Conservation (phyloP, 2,888 invertebrate species). For the Tachina grossa region DNA sequence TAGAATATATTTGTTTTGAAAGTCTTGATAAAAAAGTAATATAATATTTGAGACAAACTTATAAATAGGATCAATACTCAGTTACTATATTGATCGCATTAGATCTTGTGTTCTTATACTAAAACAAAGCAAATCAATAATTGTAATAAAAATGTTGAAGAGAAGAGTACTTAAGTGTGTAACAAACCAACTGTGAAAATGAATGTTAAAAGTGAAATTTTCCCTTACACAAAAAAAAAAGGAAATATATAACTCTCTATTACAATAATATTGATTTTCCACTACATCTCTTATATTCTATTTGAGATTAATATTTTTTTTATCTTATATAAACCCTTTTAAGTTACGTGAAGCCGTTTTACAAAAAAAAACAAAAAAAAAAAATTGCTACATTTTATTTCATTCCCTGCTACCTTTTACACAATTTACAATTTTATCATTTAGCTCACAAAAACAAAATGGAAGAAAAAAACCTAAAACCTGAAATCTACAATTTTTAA, state of each 20-base stretch:
- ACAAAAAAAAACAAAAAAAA: neutral
- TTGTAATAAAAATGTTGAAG: neutral
- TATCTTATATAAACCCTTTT: constrained; percentile 14
- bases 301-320: constrained; percentile 46
- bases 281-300: neutral
- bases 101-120: too few species aligned
- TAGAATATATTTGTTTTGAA: too few species aligned
- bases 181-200: constrained; percentile 51
- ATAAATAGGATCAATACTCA: too few species aligned
- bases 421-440: constrained; percentile 50
- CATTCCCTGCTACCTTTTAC: constrained; percentile 26
- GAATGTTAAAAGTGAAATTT: constrained; percentile 53
- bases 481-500: constrained; percentile 44
- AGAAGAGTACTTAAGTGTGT: neutral
- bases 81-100: too few species aligned
- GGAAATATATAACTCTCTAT: neutral
- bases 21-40: too few species aligned
- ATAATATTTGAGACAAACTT: too few species aligned
- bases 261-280: constrained; percentile 51
- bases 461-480: constrained; percentile 17
- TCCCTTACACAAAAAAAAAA: neutral
- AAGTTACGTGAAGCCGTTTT: neutral
- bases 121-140: neutral
- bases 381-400: constrained; percentile 44
- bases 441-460: constrained; percentile 7